These are phyloP conservation scores for Enteromius trimaculatus DNA, from an alignment of 2,797 vertebrate genomes.

Conservation along the genomic window DNA sequence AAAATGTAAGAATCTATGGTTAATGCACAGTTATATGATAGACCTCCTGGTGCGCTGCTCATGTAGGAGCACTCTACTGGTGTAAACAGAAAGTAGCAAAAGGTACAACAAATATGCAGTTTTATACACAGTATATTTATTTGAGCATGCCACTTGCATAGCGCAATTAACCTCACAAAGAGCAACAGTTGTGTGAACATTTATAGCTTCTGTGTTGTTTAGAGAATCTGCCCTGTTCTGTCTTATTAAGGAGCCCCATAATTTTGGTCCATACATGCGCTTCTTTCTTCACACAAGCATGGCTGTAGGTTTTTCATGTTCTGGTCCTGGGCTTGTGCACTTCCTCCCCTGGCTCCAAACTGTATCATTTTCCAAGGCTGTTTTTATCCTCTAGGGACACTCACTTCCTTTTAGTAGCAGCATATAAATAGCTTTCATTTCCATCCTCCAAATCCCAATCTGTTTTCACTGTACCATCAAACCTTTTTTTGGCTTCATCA, in stretches of 20 bases:
- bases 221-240: conserved; percentile 22
- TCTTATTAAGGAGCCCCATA: conserved; percentile 31
- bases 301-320: conserved; percentile 74
- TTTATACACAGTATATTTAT: not conserved
- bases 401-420: conserved; percentile 78
- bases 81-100: conserved; percentile 1
- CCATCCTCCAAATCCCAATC: conserved; percentile 71
- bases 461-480: conserved; percentile 77
- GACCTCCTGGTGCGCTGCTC: not conserved
- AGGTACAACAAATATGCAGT: not conserved
- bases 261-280: conserved; percentile 30
- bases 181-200: not conserved
- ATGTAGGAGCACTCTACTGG: not conserved
- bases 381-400: conserved; percentile 76
- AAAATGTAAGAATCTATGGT: not conserved
- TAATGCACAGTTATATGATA: not conserved
- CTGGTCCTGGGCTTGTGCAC: conserved; percentile 71
- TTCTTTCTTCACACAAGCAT: conserved; percentile 43
- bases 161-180: not conserved
- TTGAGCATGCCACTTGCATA: not conserved
- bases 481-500: conserved; percentile 68
- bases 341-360: conserved; percentile 79
- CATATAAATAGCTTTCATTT: conserved; percentile 81
- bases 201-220: conserved; percentile 9
- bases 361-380: conserved; percentile 83